Conservation (phyloP, 1,140 invertebrate species). For the Atta texana region DNA sequence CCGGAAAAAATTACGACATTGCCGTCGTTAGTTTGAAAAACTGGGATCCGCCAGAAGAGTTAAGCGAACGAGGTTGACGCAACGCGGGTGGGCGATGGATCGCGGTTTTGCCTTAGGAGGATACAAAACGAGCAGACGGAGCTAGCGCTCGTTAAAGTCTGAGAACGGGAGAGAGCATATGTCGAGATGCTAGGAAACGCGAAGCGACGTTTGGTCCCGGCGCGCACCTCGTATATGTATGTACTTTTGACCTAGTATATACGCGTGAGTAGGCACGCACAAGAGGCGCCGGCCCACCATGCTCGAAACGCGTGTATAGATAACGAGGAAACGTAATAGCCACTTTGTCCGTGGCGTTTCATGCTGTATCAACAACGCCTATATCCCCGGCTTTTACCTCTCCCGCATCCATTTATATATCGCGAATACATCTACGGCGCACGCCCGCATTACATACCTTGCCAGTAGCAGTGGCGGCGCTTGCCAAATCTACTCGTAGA, state of each 20-base stretch:
- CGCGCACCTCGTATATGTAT: background rate
- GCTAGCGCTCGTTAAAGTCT: conserved; percentile 40
- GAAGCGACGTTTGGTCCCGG: conserved; percentile 27
- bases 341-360: conserved; percentile 67
- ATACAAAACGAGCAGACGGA: conserved; percentile 2
- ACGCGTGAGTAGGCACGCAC: conserved; percentile 38
- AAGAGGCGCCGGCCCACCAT: conserved; percentile 21
- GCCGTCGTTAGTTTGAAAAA: conserved; percentile 34
- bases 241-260: conserved; percentile 67
- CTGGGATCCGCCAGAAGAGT: background rate
- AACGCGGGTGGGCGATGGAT: background rate
- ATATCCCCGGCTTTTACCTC: conserved; percentile 49
- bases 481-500: conserved; percentile 37
- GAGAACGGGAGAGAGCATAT: conserved; percentile 10
- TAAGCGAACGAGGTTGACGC: conserved; percentile 9
- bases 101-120: conserved; percentile 38
- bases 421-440: conserved; percentile 9
- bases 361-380: conserved; percentile 57
- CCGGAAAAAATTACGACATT: conserved; percentile 34
- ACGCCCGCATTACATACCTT: conserved; percentile 20
- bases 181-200: conserved; percentile 20
- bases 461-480: background rate
- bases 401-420: conserved; percentile 55
- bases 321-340: conserved; percentile 73
- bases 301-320: conserved; percentile 67